These are phyloP conservation scores for Phoebastria nigripes DNA, from an alignment of 2,797 vertebrate species.

Conservation along the genomic window DNA sequence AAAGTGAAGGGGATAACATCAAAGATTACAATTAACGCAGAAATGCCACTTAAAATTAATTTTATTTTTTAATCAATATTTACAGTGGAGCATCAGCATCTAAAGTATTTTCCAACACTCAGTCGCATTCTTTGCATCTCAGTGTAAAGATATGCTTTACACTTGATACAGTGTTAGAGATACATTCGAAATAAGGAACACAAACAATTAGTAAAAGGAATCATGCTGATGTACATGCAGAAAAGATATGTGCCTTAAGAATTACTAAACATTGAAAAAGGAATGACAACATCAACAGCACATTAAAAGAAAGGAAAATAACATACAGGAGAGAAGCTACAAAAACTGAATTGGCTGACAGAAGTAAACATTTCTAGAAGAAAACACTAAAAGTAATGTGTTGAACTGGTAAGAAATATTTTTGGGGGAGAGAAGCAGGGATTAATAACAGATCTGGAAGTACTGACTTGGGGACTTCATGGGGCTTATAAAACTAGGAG, in stretches of 20 bases:
- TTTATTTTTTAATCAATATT: constrained; percentile 57
- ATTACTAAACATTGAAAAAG: constrained; percentile 48
- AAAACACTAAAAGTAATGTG: constrained; percentile 48
- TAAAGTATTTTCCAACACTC: constrained; percentile 49
- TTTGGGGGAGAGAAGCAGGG: constrained; percentile 15
- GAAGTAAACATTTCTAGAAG: constrained; percentile 48
- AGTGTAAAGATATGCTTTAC: constrained; percentile 59
- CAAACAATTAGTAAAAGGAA: constrained; percentile 57
- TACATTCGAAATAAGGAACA: constrained; percentile 66
- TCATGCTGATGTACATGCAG: constrained; percentile 48
- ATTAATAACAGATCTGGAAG: constrained; percentile 82
- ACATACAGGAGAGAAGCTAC: constrained; percentile 62
- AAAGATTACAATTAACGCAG: constrained; percentile 67
- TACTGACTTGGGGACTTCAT: constrained; percentile 84
- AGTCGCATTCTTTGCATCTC: constrained; percentile 30
- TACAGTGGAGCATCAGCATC: constrained; percentile 50
- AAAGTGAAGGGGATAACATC: background rate
- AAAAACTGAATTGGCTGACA: constrained; percentile 44
- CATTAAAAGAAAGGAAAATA: constrained; percentile 47
- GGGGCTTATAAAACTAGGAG: constrained; percentile 82
- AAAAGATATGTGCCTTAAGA: constrained; percentile 32
- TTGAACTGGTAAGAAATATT: constrained; percentile 18
- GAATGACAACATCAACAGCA: constrained; percentile 51
- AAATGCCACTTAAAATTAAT: constrained; percentile 48
- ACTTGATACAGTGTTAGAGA: constrained; percentile 50